phyloP scores from a whole-genome alignment of 2,797 vertebrate species.

The Diglossa cyanea region DNA sequence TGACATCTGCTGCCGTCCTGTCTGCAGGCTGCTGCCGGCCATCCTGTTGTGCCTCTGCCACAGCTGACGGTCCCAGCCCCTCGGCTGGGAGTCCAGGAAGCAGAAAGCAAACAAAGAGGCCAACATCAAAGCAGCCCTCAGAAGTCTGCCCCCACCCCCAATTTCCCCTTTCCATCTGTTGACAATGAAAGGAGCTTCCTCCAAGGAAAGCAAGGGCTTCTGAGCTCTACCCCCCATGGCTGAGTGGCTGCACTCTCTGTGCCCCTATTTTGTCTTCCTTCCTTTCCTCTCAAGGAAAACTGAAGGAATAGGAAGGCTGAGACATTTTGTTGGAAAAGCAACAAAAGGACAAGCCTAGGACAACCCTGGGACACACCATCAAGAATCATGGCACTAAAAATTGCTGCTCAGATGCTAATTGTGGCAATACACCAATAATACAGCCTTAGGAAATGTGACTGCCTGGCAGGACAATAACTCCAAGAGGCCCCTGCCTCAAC shows the following conservation, averaged over 20 bases:
- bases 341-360: background rate
- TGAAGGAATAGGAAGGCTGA: background rate
- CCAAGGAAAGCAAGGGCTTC: background rate
- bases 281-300: background rate
- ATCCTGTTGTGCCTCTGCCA: background rate
- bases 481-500: background rate
- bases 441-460: background rate
- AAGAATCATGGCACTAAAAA: background rate
- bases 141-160: background rate
- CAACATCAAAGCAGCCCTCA: background rate
- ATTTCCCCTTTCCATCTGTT: conserved; percentile 4
- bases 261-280: background rate
- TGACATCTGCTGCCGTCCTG: background rate
- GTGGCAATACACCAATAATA: background rate
- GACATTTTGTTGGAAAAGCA: background rate
- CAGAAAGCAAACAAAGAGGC: background rate
- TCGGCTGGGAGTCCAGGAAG: background rate
- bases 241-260: background rate
- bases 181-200: conserved; percentile 9
- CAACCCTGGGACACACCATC: accelerated
- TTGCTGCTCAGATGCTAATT: background rate
- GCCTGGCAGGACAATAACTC: background rate
- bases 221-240: background rate
- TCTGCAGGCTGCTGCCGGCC: background rate
- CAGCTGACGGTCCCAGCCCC: background rate